Percentiles rank a stretch among this genome's conserved stretches.
These are phyloP conservation scores for Pachyrhynchus sulphureomaculatus DNA, from an alignment of 1,140 invertebrate genomes.

Conservation along the genomic window DNA sequence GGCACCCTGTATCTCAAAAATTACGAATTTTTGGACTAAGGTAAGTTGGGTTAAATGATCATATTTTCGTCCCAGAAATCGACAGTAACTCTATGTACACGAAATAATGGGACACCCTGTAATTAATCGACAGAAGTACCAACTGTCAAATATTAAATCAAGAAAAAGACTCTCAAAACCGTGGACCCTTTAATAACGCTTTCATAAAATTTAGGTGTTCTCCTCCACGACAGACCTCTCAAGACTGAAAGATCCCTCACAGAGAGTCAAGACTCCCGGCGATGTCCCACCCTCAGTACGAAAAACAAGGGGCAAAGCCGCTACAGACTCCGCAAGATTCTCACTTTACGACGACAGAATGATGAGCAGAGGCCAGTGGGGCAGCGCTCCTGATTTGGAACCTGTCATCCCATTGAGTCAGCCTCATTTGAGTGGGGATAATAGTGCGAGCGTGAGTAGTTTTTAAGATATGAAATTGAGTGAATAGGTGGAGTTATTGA, in stretches of 20 bases:
- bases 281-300: conserved; percentile 75
- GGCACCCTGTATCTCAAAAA: no score
- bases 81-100: no score
- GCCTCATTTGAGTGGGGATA: conserved; percentile 10
- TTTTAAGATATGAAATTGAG: conserved; percentile 12
- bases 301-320: conserved; percentile 60
- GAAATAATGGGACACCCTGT: no score
- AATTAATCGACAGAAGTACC: no score
- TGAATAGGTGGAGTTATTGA: not conserved
- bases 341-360: conserved; percentile 85
- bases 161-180: not conserved
- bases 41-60: no score
- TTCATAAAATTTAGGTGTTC: conserved; percentile 52
- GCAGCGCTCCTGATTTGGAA: conserved; percentile 51
- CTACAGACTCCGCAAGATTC: conserved; percentile 58
- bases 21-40: no score
- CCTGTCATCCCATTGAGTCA: conserved; percentile 26
- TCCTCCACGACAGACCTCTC: conserved; percentile 58
- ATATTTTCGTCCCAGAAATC: no score
- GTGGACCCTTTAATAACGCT: not conserved
- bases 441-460: conserved; percentile 27
- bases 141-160: no score
- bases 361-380: conserved; percentile 60
- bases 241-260: conserved; percentile 70
- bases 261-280: conserved; percentile 78